Base-by-base conservation (phyloP, 2,797 vertebrate species). In the Schizothorax lantsangensis region DNA sequence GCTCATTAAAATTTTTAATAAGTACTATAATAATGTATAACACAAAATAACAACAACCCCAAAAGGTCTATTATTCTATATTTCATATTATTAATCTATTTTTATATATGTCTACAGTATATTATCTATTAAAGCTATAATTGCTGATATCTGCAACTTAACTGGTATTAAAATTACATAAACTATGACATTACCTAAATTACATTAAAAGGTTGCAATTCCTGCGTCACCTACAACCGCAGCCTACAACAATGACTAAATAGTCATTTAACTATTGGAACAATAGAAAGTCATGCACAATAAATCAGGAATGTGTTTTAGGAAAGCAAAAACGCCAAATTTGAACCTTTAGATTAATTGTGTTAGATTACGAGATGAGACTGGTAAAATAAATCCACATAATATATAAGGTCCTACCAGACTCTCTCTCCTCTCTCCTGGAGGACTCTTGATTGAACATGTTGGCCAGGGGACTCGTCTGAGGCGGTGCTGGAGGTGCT, bases 401-500 rank as follows among this genome's bases (percentile, higher is more conserved):
- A 81, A 81, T 57, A 59, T 33, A 9, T 7, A 6, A 57, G 6
- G 49, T 59, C 12, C 57, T 21, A 90, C 89, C 89, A 0, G 26
- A 3, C 57, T 86, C 66, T n/a, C 52, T 83, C 33, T 89, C 87
- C 79, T 79, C 84, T 71, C 91, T 36, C 30, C 64, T 95, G 8
- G 91, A 54, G 68, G 36, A 90, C 14, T 93, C 93, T 71, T 93
- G 93, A 80, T 91, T 96, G 92, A 99, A 99, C 96, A 99, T 97
- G 85, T 96, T 97, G 0, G 95, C 97, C 14, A 99, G 93, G 6
- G 97, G 98, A 49, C 98, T 98, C 2, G 95, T 96, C 38, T 95
- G 96, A 74, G 90, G 84, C 0, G 95, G 95, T 23, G 92, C 92
- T 0, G 93, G 93, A 0, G 94, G 95, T 38, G 81, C 81, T 3